Evolutionary conservation across 2,888 invertebrate species (phyloP).

Genomic region (Mimumesa dahlbomi): DNA sequence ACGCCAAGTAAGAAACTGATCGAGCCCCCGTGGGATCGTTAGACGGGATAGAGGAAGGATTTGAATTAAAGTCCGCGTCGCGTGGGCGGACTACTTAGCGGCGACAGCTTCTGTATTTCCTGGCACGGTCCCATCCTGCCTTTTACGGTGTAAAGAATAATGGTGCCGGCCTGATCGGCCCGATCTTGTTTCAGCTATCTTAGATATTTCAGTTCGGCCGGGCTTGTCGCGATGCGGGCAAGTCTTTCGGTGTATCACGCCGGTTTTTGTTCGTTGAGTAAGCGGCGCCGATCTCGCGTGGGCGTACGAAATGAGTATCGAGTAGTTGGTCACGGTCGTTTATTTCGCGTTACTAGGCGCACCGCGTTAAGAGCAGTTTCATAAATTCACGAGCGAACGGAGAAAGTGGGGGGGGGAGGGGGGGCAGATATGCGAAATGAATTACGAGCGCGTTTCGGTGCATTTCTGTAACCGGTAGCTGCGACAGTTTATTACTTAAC

Average conservation of each 20-base stretch:
- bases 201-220: conserved; percentile 64
- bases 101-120: conserved; percentile 64
- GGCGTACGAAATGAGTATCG: conserved; percentile 61
- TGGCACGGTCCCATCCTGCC: conserved; percentile 46
- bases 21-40: conserved; percentile 33
- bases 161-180: conserved; percentile 37
- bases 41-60: conserved; percentile 40
- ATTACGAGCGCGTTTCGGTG: conserved; percentile 39
- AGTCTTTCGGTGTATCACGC: conserved; percentile 23
- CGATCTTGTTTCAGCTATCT: conserved; percentile 61
- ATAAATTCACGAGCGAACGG: conserved; percentile 54
- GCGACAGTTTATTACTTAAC: no score
- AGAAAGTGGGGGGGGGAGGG: conserved; percentile 46
- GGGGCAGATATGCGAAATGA: conserved; percentile 37
- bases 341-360: conserved; percentile 61
- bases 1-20: conserved; percentile 18
- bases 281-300: conserved; percentile 49
- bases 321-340: conserved; percentile 58
- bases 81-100: conserved; percentile 68
- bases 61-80: conserved; percentile 54
- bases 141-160: conserved; percentile 65
- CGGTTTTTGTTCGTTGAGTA: conserved; percentile 32
- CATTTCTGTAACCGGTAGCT: conserved; percentile 32
- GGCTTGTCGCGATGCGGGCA: conserved; percentile 31
- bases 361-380: conserved; percentile 56